phyloP scores from a whole-genome alignment of 1,140 invertebrate genomes.

The Propsilocerus akamusi region DNA sequence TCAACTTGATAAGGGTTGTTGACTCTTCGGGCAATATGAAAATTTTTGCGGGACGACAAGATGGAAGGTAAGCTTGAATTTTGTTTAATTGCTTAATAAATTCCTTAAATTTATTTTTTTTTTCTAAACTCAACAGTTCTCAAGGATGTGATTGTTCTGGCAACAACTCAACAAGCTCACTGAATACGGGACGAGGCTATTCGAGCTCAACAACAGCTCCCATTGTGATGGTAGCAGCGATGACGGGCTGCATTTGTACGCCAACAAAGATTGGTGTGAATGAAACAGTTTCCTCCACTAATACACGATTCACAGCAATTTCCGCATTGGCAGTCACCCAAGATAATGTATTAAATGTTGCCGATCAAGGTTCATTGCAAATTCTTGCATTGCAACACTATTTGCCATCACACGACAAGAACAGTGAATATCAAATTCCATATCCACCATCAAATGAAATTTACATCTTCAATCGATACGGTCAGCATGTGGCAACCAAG shows the following conservation, averaged over 20 bases:
- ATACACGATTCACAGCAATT: slow-evolving; percentile 77
- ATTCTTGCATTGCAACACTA: slow-evolving; percentile 81
- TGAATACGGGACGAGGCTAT: neutral
- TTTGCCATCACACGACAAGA: slow-evolving; percentile 71
- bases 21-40: slow-evolving; percentile 67
- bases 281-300: slow-evolving; percentile 71
- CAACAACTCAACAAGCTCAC: slow-evolving; percentile 16
- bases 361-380: slow-evolving; percentile 79
- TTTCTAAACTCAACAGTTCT: slow-evolving; percentile 17
- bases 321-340: slow-evolving; percentile 85
- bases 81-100: slow-evolving; percentile 9
- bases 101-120: slow-evolving; percentile 9
- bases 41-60: slow-evolving; percentile 59
- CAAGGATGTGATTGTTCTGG: slow-evolving; percentile 32
- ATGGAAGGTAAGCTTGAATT: slow-evolving; percentile 29
- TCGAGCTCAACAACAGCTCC: neutral
- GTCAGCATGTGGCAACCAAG: slow-evolving; percentile 84
- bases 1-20: slow-evolving; percentile 72
- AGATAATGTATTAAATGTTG: slow-evolving; percentile 82
- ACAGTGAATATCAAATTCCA: slow-evolving; percentile 81
- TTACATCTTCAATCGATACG: slow-evolving; percentile 87
- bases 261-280: slow-evolving; percentile 35
- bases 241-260: slow-evolving; percentile 32
- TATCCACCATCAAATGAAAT: slow-evolving; percentile 80
- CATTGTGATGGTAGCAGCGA: neutral